Conservation (phyloP, 2,113 vertebrate genomes). For the Alexandromys fortis region DNA sequence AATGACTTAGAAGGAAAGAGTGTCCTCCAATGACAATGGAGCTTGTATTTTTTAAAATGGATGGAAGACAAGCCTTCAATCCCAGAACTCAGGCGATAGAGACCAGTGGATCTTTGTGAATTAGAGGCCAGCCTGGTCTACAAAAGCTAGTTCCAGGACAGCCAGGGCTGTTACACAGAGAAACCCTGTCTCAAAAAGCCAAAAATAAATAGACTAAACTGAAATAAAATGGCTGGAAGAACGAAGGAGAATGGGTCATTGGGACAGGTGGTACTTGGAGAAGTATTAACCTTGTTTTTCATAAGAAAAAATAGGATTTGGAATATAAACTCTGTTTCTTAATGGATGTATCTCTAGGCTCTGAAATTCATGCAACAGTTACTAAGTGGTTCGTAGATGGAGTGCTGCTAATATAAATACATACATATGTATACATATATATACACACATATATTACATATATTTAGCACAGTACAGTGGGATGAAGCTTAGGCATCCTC, state of each 20-base stretch:
- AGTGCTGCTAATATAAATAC: not conserved
- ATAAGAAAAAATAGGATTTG: not conserved
- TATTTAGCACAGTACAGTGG: not conserved
- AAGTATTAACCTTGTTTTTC: not conserved
- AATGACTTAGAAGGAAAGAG: not conserved
- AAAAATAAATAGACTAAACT: no score
- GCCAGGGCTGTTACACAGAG: no score
- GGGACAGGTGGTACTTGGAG: not conserved
- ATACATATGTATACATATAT: not conserved
- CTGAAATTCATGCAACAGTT: constrained; percentile 27
- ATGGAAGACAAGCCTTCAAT: not conserved
- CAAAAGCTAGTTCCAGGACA: no score
- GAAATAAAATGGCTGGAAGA: not conserved
- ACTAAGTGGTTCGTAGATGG: not conserved
- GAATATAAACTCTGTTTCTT: not conserved
- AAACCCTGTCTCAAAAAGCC: no score
- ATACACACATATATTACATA: not conserved
- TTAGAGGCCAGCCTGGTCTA: no score
- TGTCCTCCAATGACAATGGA: not conserved
- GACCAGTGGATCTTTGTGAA: no score
- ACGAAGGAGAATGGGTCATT: not conserved
- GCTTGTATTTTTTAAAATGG: not conserved
- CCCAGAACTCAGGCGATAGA: no score
- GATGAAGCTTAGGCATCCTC: not conserved
- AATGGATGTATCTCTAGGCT: not conserved